Evolutionary conservation across 2,113 vertebrate species (phyloP).

Genomic region (Corvus moneduloides): DNA sequence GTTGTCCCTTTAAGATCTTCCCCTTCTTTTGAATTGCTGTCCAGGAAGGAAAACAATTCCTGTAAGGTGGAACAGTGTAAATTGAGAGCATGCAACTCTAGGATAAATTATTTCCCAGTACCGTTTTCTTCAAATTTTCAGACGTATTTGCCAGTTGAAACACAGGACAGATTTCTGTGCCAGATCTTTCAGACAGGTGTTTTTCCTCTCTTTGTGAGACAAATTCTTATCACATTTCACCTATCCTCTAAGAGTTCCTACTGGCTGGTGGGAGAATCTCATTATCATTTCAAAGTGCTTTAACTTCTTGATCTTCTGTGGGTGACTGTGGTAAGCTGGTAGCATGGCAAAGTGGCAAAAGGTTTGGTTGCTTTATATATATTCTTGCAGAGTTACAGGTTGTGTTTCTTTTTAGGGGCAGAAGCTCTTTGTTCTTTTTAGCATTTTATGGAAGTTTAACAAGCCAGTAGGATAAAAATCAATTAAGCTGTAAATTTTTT

Average conservation of each 20-base stretch:
- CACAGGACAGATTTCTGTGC: background rate
- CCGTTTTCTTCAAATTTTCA: background rate
- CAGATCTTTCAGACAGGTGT: background rate
- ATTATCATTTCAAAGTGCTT: background rate
- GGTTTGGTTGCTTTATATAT: background rate
- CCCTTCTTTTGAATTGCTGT: background rate
- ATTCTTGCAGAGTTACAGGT: background rate
- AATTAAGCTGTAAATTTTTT: background rate
- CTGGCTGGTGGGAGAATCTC: background rate
- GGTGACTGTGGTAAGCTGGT: background rate
- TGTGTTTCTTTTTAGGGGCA: background rate
- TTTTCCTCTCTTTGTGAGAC: background rate
- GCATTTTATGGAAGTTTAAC: background rate
- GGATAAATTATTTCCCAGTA: background rate
- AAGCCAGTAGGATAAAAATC: background rate
- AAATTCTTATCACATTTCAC: background rate
- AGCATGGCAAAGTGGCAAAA: background rate
- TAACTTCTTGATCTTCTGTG: background rate
- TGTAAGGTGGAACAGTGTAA: background rate
- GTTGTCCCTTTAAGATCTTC: background rate
- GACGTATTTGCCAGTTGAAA: background rate
- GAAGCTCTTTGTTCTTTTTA: background rate
- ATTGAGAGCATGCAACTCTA: background rate
- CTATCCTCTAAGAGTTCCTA: background rate
- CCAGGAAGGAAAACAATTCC: background rate